A percentile compares a stretch with the other conserved stretches of the same genome.
phyloP scores from a whole-genome alignment of 2,888 invertebrate genomes.

The Thereva nobilitata region DNA sequence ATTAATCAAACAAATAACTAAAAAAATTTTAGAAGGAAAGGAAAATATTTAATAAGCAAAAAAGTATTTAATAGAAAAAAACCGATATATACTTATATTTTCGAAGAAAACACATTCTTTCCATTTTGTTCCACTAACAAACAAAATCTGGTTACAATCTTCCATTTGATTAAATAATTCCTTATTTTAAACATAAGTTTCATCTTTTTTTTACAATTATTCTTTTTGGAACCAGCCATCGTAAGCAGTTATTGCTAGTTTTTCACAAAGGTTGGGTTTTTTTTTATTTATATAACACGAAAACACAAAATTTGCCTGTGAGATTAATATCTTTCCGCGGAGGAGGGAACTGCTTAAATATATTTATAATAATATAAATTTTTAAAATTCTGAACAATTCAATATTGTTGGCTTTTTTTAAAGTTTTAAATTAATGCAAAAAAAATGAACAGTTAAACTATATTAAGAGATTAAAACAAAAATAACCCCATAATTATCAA shows the following conservation, averaged over 20 bases:
- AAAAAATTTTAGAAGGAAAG: not conserved
- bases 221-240: not conserved
- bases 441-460: too few species aligned
- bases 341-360: too few species aligned
- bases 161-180: not conserved
- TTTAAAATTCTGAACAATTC: too few species aligned
- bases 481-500: too few species aligned
- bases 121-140: constrained; percentile 22
- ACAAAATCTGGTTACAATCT: constrained; percentile 7
- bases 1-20: not conserved
- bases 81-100: constrained; percentile 29
- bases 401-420: too few species aligned
- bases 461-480: too few species aligned
- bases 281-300: too few species aligned
- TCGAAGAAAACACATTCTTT: constrained; percentile 24
- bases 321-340: too few species aligned
- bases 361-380: too few species aligned
- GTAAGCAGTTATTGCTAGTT: not conserved
- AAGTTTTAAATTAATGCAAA: too few species aligned
- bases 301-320: too few species aligned
- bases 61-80: constrained; percentile 17
- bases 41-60: not conserved
- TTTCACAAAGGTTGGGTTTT: too few species aligned
- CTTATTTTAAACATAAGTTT: not conserved
- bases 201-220: not conserved